phyloP scores from a whole-genome alignment of 2,888 invertebrate genomes.

The Gymnoscelis rufifasciata region DNA sequence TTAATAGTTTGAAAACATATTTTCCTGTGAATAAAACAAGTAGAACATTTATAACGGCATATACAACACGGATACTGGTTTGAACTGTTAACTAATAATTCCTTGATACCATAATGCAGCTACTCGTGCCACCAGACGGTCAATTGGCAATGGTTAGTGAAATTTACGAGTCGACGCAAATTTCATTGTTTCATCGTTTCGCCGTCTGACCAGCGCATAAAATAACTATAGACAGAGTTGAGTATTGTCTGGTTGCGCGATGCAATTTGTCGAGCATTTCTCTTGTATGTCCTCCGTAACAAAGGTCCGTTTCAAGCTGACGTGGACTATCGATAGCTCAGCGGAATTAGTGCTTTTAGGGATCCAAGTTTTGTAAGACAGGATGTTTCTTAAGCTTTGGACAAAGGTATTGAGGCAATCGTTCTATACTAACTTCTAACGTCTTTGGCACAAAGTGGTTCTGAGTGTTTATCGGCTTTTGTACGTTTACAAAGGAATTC shows the following conservation, averaged over 20 bases:
- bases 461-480: no score
- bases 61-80: no score
- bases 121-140: neutral
- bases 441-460: no score
- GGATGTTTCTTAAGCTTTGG: neutral
- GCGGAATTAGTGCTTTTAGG: conserved; percentile 50
- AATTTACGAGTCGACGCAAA: conserved; percentile 9
- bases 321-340: conserved; percentile 60
- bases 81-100: neutral
- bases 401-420: neutral
- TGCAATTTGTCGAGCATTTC: conserved; percentile 70
- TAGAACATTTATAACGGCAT: no score
- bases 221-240: conserved; percentile 51
- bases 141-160: conserved; percentile 3
- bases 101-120: neutral
- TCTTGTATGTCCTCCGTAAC: conserved; percentile 62
- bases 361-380: neutral
- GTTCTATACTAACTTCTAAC: no score
- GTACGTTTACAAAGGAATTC: no score
- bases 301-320: conserved; percentile 62
- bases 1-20: no score
- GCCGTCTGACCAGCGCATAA: conserved; percentile 49
- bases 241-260: conserved; percentile 50
- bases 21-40: no score
- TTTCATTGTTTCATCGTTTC: conserved; percentile 13